Evolutionary conservation across 2,888 invertebrate species (phyloP), one percentile per base, ranked within the genome.

Genomic region (Agonopterix subpropinquella): DNA sequence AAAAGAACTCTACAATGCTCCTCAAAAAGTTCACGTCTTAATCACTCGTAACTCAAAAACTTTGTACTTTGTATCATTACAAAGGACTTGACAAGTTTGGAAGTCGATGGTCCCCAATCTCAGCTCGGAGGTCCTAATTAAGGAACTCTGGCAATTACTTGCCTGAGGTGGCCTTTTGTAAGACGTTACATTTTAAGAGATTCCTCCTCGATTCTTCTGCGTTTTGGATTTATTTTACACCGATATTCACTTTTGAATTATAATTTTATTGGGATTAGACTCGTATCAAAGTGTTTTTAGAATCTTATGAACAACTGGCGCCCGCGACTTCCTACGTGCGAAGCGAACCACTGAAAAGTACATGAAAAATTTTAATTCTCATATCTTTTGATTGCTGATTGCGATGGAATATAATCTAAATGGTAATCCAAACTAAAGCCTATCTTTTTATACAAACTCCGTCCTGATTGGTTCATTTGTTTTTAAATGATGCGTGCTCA

Each of bases 141-240:
- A 77, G 63, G 70, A 70, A 69, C 65, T 70, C 68, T 52, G 53
- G 65, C 73, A 75, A 82, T 80, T 75, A 74, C 64, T 56, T 63
- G 64, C 65, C 72, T 65, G 68, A 73, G 71, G 71, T 73, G 67
- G 59, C 62, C 50, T 53, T 57, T 55, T 47, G 48, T 44, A 28
- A 11, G 43, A 15, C 4, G 49, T 41, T 45, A 45, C 48, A 55
- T 53, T 55, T 57, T 43, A 45, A 43, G 49, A 44, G 39, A 45
- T 48, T 44, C 43, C 10, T 28, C 28, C 28, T 28, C 28, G 7
- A 28, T 28, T 28, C 28, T 28, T 28, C 28, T 28, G 28, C 28
- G 28, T 28, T 28, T 41, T 41, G 3, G 47, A 13, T 11, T 4
- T 11, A 4, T 11, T 35, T 11, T 11, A 41, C 47, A 47, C 47